Conservation (phyloP, 2,888 invertebrate species). For the Pterostichus madidus region DNA sequence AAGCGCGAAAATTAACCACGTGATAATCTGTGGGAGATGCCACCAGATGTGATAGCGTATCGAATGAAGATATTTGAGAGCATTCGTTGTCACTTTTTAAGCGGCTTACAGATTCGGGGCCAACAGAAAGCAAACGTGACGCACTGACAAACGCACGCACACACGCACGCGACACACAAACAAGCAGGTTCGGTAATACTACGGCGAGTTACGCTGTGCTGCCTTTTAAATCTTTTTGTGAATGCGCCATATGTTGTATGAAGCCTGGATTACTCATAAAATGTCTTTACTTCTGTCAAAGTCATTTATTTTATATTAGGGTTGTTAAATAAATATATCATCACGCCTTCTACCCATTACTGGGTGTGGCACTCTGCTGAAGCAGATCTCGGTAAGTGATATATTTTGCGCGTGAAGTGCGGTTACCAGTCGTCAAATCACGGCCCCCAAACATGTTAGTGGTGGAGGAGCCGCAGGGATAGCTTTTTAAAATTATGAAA, state of each 20-base stretch:
- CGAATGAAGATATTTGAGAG: not conserved
- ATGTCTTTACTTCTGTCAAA: not conserved
- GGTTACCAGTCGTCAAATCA: too few relatives aligned
- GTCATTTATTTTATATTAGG: not conserved
- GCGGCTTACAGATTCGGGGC: slow-evolving; percentile 47
- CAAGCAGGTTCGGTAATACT: slow-evolving; percentile 54
- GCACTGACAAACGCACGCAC: not conserved
- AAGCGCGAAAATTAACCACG: not conserved
- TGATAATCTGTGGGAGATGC: slow-evolving; percentile 37
- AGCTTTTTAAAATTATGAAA: too few relatives aligned
- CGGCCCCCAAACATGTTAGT: too few relatives aligned
- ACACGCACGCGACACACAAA: slow-evolving; percentile 51
- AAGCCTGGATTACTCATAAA: slow-evolving; percentile 35
- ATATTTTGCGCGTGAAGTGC: too few relatives aligned
- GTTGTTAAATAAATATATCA: too few relatives aligned
- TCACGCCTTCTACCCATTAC: too few relatives aligned
- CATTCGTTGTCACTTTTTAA: slow-evolving; percentile 58
- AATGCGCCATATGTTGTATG: slow-evolving; percentile 31
- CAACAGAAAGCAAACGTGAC: slow-evolving; percentile 58
- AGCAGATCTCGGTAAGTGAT: too few relatives aligned
- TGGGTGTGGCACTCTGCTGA: too few relatives aligned
- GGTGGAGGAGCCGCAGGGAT: too few relatives aligned
- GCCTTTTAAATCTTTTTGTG: slow-evolving; percentile 56
- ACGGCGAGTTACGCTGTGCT: slow-evolving; percentile 41
- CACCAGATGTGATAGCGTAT: slow-evolving; percentile 22